phyloP scores from a whole-genome alignment of 2,797 vertebrate species.

The Cygnus olor region DNA sequence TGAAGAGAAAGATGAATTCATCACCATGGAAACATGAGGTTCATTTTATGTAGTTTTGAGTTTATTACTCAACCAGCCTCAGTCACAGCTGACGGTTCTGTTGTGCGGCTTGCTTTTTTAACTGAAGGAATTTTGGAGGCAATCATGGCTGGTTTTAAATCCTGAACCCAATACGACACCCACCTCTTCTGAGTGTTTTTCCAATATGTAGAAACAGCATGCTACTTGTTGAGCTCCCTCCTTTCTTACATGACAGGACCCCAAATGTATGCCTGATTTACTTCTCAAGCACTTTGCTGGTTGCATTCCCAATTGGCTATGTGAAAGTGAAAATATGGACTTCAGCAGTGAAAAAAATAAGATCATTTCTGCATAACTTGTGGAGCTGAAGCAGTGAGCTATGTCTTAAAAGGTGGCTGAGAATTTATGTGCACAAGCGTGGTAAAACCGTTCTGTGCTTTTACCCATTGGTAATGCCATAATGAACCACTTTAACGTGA shows the following conservation, averaged over 20 bases:
- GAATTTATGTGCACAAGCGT: background rate
- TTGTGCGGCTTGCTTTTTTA: background rate
- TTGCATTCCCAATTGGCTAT: background rate
- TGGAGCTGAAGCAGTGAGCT: background rate
- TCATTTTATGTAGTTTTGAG: constrained; percentile 59
- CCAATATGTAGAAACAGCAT: background rate
- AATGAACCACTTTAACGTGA: fast-evolving
- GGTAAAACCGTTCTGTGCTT: background rate
- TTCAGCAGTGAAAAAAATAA: background rate
- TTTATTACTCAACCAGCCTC: constrained; percentile 52
- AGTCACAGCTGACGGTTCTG: background rate
- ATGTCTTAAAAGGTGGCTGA: background rate
- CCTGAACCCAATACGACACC: background rate
- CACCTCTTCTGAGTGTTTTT: background rate
- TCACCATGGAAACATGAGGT: constrained; percentile 50
- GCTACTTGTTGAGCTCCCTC: background rate
- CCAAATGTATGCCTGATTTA: background rate
- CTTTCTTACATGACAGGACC: background rate
- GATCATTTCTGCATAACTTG: background rate
- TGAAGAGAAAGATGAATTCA: constrained; percentile 31
- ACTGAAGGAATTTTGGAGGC: background rate
- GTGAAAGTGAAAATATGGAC: background rate
- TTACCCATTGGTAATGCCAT: background rate
- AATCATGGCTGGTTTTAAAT: background rate
- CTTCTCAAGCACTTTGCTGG: background rate